Evolutionary conservation across 2,888 invertebrate species (phyloP), one percentile per base, ranked within the genome.

Genomic region (Drosophila aldrichi): DNA sequence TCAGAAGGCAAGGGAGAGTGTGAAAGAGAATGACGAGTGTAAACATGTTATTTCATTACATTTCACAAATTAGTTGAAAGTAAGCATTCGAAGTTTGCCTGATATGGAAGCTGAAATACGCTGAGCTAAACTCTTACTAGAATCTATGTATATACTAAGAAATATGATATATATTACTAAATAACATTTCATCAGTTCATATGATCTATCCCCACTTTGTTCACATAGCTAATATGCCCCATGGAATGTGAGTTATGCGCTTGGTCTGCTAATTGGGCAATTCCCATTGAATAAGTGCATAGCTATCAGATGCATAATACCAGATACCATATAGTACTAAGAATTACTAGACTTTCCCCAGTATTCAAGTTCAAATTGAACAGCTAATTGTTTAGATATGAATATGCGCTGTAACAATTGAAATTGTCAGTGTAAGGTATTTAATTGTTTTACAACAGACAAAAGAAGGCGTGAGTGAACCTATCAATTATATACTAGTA

Each of bases 211-310:
- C n/a, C n/a, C 25, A 4, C 8, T 16, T 25, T 16, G 4, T 16
- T 14, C 44, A 8, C 8, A 9, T 4, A 25, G 18, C 32, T 34
- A 20, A 38, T 22, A n/a, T 22, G 14, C 22, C 34, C 44, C 3
- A 10, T 6, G 10, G 16, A 16, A 22, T 12, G n/a, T 10, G 22
- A 1, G n/a, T 9, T 25, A 4, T 16, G 20, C 20, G 3, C 3
- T 8, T 10, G 9, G 25, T 10, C 12, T 38, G 22, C 55, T 43
- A 59, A 59, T 59, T 66, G 69, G 67, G 59, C 25, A 59, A 59
- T 49, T 22, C 69, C 69, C 69, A 59, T 20, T 20, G 38, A 55
- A 32, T 29, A 67, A 38, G 20, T 41, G 38, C 46, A 46, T 46
- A 40, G 16, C 20, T 48, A 48, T 69, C 48, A 48, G 46, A 48